Evolutionary conservation across 1,140 invertebrate genomes (phyloP).

Genomic region (Oscheius sp.): DNA sequence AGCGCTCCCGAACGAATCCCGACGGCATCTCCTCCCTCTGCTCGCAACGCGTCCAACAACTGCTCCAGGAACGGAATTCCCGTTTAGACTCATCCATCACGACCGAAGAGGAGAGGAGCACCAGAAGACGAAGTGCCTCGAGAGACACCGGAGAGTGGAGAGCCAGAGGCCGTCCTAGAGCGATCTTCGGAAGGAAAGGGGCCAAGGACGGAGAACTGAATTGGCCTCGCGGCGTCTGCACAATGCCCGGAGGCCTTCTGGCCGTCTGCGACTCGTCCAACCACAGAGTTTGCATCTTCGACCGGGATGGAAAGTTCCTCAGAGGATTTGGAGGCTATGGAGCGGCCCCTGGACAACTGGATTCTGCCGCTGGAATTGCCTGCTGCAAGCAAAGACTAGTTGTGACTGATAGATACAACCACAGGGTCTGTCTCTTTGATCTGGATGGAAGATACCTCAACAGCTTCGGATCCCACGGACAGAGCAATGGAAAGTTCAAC

Average conservation of each 20-base stretch:
- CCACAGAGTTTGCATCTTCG: conserved; percentile 91
- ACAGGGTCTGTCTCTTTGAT: conserved; percentile 70
- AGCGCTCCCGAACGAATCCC: conserved; percentile 51
- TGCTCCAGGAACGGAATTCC: conserved; percentile 32
- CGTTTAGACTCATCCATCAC: conserved; percentile 26
- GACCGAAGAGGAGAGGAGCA: conserved; percentile 20
- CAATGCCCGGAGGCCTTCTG: conserved; percentile 45
- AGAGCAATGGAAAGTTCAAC: conserved; percentile 70
- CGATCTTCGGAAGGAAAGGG: conserved; percentile 54
- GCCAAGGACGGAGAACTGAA: conserved; percentile 45
- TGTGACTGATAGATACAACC: conserved; percentile 63
- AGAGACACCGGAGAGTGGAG: conserved; percentile 42
- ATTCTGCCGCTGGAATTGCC: conserved; percentile 89
- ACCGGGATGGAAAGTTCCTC: conserved; percentile 79
- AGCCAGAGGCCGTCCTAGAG: conserved; percentile 40
- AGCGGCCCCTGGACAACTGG: conserved; percentile 96
- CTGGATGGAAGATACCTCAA: conserved; percentile 81
- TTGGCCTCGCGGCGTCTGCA: conserved; percentile 52
- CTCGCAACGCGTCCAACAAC: conserved; percentile 40
- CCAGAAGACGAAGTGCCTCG: conserved; percentile 11
- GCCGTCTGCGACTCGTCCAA: conserved; percentile 71
- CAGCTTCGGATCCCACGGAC: conserved; percentile 76
- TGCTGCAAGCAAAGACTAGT: conserved; percentile 68
- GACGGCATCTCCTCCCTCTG: conserved; percentile 30
- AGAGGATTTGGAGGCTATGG: conserved; percentile 85